Base-by-base conservation (phyloP, 2,888 invertebrate genomes). In the Meteorus colon region DNA sequence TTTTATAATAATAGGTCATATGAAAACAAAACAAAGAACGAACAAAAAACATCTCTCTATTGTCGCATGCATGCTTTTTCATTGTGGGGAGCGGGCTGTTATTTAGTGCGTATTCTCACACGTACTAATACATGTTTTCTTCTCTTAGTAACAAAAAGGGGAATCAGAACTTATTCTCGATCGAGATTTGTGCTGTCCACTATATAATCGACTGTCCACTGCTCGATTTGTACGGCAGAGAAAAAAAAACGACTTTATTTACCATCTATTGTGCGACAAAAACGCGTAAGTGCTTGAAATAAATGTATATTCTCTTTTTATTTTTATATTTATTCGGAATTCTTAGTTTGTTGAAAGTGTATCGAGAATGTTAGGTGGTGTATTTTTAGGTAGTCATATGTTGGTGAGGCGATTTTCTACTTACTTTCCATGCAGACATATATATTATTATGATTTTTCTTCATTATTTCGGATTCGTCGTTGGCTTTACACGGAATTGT, bases 251-350 rank as follows among this genome's bases (percentile, higher is more conserved):
- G 19, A 68, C 68, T 48, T 12, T 24, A n/a, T 29, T 45, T 68
- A 68, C 68, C 68, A 68, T 48, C 48, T 29, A 48, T 41, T 70
- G 70, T 70, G 59, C 60, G 70, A 59, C 70, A 27, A 60, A 70
- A 70, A 59, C 60, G 27, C 31, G 31, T 27, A 14, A 62, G 31
- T 62, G 31, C 31, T 62, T 31, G 16, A 24, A 24, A 29, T 31
- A 31, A 1, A n/a, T 27, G 27, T 14, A 31, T 29, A n/a, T 19
- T 55, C n/a, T 34, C 34, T 19, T 19, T 34, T 48, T 69, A 59
- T 31, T 34, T 59, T 31, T 29, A 19, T 41, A 41, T 6, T 41
- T 41, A 37, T 41, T 41, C 12, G 41, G 12, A 12, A 41, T 41
- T 67, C 48, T 37, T 41, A 14, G 29, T 27, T 45, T 27, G 34